A percentile compares a stretch with the other conserved stretches of the same genome.
These are phyloP conservation scores for Onychostruthus taczanowskii DNA, from an alignment of 2,113 vertebrate genomes.

Conservation along the genomic window DNA sequence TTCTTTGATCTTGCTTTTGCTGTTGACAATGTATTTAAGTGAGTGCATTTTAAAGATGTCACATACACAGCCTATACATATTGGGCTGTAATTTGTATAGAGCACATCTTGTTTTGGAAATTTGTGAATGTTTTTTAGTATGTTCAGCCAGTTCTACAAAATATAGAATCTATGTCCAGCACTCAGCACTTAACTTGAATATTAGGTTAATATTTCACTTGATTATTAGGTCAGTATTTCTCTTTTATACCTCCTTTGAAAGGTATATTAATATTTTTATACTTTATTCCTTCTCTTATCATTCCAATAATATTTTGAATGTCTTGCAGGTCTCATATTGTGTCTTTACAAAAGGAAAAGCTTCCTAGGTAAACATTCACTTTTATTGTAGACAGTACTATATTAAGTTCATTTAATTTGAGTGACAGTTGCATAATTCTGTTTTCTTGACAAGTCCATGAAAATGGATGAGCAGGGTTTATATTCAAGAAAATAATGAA, in stretches of 20 bases:
- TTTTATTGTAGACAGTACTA: neutral
- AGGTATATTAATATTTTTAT: neutral
- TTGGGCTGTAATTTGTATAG: neutral
- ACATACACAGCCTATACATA: neutral
- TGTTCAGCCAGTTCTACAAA: neutral
- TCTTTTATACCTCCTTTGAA: neutral
- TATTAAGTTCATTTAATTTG: slow-evolving; percentile 23
- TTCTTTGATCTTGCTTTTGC: neutral
- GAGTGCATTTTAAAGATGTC: neutral
- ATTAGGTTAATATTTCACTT: neutral
- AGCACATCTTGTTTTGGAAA: neutral
- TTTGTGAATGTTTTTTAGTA: neutral
- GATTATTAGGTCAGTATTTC: neutral
- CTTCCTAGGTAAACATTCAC: neutral
- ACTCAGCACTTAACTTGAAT: neutral
- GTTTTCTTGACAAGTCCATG: slow-evolving; percentile 4
- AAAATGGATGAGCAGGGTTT: slow-evolving; percentile 1
- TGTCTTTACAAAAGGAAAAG: neutral
- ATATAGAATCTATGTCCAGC: neutral
- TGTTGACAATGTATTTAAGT: neutral
- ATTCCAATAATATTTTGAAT: neutral
- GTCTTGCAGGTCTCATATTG: neutral
- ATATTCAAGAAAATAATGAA: neutral
- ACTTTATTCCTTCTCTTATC: neutral
- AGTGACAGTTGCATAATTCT: slow-evolving; percentile 29